Conservation (phyloP, 2,888 invertebrate species). For the Tipula unca region DNA sequence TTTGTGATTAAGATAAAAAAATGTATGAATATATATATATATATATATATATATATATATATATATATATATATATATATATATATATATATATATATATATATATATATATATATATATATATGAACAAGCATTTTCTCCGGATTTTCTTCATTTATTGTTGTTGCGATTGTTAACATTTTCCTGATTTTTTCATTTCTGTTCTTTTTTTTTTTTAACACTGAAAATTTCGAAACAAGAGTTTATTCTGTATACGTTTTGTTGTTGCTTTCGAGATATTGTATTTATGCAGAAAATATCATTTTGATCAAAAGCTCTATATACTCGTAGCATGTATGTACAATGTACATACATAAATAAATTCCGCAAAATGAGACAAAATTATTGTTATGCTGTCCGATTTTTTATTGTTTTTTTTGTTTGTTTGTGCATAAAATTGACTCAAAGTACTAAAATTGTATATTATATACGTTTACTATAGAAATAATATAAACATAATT, state of each 20-base stretch:
- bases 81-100: too few relatives aligned
- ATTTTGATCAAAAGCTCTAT: background rate
- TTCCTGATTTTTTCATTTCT: background rate
- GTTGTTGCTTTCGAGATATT: background rate
- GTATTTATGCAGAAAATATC: background rate
- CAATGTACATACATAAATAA: background rate
- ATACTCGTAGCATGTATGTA: background rate
- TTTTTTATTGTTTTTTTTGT: too few relatives aligned
- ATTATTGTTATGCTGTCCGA: background rate
- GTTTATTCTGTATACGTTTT: background rate
- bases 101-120: background rate
- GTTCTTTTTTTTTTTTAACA: background rate
- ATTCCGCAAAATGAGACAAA: background rate
- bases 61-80: too few relatives aligned
- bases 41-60: background rate
- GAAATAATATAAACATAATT: background rate
- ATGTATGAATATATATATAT: background rate
- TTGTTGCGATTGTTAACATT: conserved; percentile 14
- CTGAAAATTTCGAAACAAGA: background rate
- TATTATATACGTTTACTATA: background rate
- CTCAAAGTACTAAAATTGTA: background rate
- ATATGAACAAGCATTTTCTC: background rate
- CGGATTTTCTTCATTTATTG: background rate
- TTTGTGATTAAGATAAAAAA: background rate
- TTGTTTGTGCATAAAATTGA: background rate